Evolutionary conservation across 2,888 invertebrate species (phyloP).

Genomic region (Tipula helvola): DNA sequence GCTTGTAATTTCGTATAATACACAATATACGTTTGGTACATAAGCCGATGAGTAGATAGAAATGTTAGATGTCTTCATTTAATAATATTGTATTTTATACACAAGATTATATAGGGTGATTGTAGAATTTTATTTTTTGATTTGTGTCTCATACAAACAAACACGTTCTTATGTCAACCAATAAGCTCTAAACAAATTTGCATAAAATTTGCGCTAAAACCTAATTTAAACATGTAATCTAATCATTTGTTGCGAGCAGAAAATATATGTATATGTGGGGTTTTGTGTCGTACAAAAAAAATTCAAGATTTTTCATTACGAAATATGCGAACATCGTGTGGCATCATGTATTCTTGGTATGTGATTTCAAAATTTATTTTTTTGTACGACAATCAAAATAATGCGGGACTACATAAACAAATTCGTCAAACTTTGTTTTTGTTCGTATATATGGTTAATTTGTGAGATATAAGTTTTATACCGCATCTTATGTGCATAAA

Average conservation of each 20-base stretch:
- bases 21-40: not conserved
- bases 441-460: not conserved
- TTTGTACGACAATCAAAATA: not conserved
- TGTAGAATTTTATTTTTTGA: not conserved
- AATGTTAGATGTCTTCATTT: not conserved
- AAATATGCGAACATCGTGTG: not conserved
- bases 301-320: not conserved
- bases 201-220: not conserved
- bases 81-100: not conserved
- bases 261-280: not conserved
- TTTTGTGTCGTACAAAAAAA: not conserved
- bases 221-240: not conserved
- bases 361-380: not conserved
- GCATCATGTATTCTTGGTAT: not conserved
- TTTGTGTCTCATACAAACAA: not conserved
- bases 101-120: not conserved
- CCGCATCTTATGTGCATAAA: not conserved
- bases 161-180: not conserved
- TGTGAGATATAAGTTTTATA: not conserved
- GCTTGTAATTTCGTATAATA: not conserved
- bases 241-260: not conserved
- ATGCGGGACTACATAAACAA: not conserved
- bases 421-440: not conserved
- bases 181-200: not conserved
- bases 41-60: not conserved